Percentiles rank a stretch among this genome's conserved stretches.
Evolutionary conservation across 1,140 invertebrate species (phyloP).

Genomic region (Orussus abietinus): DNA sequence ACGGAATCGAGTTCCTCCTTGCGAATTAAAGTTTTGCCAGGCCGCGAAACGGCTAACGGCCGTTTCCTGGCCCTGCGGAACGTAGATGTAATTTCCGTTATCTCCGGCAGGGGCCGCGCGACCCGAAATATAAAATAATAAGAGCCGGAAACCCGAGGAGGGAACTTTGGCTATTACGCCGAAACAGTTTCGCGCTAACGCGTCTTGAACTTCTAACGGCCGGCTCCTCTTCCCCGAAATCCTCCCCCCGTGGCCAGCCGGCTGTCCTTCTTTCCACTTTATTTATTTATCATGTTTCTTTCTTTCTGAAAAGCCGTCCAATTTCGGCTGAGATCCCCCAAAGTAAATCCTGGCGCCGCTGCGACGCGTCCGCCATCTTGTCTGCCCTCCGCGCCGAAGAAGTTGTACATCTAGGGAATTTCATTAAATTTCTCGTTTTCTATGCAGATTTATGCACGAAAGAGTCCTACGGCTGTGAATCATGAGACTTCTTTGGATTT

Average conservation of each 20-base stretch:
- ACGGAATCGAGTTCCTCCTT: conserved; percentile 33
- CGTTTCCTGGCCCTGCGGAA: conserved; percentile 45
- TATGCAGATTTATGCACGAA: no score
- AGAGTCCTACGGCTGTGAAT: no score
- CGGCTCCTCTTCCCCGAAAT: conserved; percentile 15
- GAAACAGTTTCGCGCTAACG: conserved; percentile 47
- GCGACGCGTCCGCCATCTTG: no score
- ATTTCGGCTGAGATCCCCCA: no score
- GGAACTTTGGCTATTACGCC: conserved; percentile 48
- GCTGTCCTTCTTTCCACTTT: no score
- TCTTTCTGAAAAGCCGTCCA: no score
- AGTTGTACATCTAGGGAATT: no score
- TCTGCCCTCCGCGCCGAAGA: no score
- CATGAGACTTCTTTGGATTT: no score
- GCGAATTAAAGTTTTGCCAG: conserved; percentile 44
- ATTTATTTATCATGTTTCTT: no score
- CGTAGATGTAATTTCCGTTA: conserved; percentile 47
- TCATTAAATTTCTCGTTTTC: no score
- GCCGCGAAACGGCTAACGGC: conserved; percentile 41
- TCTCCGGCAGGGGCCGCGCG: conserved; percentile 31
- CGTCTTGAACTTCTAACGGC: conserved; percentile 48
- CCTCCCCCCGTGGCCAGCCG: conserved; percentile 13
- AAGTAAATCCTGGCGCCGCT: no score
- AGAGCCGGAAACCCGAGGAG: conserved; percentile 23
- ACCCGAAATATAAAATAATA: conserved; percentile 53